Evolutionary conservation across 2,113 vertebrate genomes (phyloP).

Genomic region (Engystomops pustulosus): DNA sequence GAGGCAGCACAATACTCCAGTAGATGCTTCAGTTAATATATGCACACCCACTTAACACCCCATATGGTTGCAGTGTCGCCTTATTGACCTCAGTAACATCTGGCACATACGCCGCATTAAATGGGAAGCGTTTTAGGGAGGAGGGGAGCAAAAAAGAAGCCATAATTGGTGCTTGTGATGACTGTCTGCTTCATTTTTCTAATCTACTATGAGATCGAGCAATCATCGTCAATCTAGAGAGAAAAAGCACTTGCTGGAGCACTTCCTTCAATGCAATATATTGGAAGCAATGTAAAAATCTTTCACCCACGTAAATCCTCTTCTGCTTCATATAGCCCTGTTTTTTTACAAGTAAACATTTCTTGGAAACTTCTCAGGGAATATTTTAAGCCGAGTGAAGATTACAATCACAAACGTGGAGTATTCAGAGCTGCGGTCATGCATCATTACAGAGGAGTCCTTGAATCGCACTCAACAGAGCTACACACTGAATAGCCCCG

Average conservation of each 20-base stretch:
- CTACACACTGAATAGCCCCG: background rate
- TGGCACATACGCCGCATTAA: conserved; percentile 45
- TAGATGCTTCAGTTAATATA: conserved; percentile 40
- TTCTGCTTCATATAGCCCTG: background rate
- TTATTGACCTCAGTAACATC: conserved; percentile 54
- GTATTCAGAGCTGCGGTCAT: conserved; percentile 8
- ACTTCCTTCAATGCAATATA: background rate
- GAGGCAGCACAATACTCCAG: background rate
- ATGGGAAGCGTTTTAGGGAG: conserved; percentile 17
- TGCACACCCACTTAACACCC: conserved; percentile 56
- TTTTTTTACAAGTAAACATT: conserved; percentile 35
- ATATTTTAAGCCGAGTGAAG: conserved; percentile 7
- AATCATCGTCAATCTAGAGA: background rate
- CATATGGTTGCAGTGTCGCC: conserved; percentile 51
- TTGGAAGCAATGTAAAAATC: conserved; percentile 22
- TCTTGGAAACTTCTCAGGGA: conserved; percentile 29
- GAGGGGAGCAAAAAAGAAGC: conserved; percentile 17
- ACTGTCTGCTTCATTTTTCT: conserved; percentile 22
- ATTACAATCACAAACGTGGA: conserved; percentile 12
- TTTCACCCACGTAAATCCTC: background rate
- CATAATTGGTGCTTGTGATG: conserved; percentile 33
- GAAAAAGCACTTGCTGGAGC: conserved; percentile 31
- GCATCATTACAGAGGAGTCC: conserved; percentile 27
- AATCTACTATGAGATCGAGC: conserved; percentile 22
- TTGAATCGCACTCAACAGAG: conserved; percentile 18